Evolutionary conservation across 2,888 invertebrate species (phyloP), one percentile per base, ranked within the genome.

Genomic region (Strigamia crassipes): DNA sequence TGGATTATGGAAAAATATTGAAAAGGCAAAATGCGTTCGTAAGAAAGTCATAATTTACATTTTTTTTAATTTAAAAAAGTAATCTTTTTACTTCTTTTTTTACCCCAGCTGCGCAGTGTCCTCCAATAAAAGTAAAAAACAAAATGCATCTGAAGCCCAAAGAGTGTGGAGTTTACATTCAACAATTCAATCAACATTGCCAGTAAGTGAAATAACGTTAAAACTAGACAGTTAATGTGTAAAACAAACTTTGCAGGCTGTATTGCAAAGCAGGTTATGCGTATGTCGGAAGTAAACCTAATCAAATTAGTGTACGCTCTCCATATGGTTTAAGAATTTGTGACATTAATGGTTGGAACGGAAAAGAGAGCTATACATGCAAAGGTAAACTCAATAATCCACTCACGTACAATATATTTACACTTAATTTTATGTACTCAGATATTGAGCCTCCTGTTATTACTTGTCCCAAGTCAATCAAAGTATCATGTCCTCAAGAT

Each of bases 311-410:
- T 8, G 61, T 66, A 8, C 12, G 21, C 3, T 46, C n/a, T 13
- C 46, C 46, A 66, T 18, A 66, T 23, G 61, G 61, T 18, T n/a
- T 23, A 66, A 66, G 18, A 66, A 23, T 66, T 66, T 66, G 61
- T 21, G 21, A 23, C 8, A 8, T 21, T 21, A 23, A n/a, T 23
- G 61, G 61, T 6, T 66, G 61, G 61, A 12, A 18, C 1, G 61
- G 61, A 66, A 12, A 21, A n/a, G 61, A 66, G 23, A 12, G 61
- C 21, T 66, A n/a, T 12, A 66, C 61, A 23, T 66, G 61, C 61
- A 66, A 66, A 66, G 61, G 61, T 66, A 66, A 42, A 3, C 1
- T 1, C n/a, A 27, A 27, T 27, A 27, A 3, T 66, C 4, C 21
- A 21, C 18, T 46, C 46, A 66, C 0, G 1, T 23, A 21, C 8